A percentile compares a stretch with the other conserved stretches of the same genome.
phyloP scores from a whole-genome alignment of 2,113 vertebrate genomes.

The Hippolais icterina region DNA sequence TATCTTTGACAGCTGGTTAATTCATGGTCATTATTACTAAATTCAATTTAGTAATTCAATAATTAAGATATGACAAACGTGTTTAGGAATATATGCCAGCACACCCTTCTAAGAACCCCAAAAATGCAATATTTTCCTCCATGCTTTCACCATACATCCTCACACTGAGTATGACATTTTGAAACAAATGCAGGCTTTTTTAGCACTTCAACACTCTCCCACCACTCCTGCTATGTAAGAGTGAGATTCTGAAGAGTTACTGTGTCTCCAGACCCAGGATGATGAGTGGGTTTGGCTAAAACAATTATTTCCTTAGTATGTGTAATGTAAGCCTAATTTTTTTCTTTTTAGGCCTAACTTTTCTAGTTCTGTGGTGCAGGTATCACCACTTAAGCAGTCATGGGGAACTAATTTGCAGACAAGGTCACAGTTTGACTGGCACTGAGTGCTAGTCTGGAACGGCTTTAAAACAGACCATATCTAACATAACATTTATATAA shows the following conservation, averaged over 20 bases:
- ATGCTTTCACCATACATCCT: not conserved
- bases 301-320: not conserved
- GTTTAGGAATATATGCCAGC: slow-evolving; percentile 49
- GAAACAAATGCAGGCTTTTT: not conserved
- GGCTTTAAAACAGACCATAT: not conserved
- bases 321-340: not conserved
- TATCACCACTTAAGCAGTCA: not conserved
- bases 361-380: not conserved
- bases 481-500: not conserved
- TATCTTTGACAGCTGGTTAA: slow-evolving; percentile 57
- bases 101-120: slow-evolving; percentile 16
- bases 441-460: not conserved
- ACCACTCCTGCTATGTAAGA: not conserved
- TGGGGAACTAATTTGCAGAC: not conserved
- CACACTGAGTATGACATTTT: not conserved
- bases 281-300: not conserved
- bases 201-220: not conserved
- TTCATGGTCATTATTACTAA: slow-evolving; percentile 58
- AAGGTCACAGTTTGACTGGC: not conserved
- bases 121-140: not conserved
- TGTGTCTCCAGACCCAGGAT: not conserved
- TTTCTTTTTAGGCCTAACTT: not conserved
- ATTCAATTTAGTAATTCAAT: slow-evolving; percentile 27
- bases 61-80: slow-evolving; percentile 53
- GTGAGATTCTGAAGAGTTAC: not conserved